phyloP scores from a whole-genome alignment of 2,113 vertebrate genomes.

The Nymphicus hollandicus region DNA sequence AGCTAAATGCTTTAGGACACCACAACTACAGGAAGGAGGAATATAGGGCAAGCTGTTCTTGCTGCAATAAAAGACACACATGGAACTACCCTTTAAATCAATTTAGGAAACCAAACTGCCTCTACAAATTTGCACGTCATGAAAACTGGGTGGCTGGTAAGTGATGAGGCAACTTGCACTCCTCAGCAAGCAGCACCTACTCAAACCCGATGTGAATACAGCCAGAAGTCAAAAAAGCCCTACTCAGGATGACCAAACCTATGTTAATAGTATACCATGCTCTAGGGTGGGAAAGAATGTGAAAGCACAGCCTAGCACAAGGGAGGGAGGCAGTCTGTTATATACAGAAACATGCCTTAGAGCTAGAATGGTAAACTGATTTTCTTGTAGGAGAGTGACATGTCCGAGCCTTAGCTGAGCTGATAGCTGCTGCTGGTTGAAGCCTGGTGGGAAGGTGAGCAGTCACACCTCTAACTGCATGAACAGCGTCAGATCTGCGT shows the following conservation, averaged over 20 bases:
- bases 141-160: not conserved
- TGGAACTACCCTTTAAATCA: not conserved
- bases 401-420: not conserved
- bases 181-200: not conserved
- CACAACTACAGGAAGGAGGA: not conserved
- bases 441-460: not conserved
- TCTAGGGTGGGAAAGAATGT: not conserved
- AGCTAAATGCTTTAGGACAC: not conserved
- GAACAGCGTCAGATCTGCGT: rapidly evolving
- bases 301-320: not conserved
- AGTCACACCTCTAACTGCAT: rapidly evolving
- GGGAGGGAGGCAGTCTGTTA: not conserved
- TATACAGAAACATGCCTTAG: not conserved
- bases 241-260: not conserved
- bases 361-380: not conserved
- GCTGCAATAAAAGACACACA: not conserved
- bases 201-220: not conserved
- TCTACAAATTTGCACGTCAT: not conserved
- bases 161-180: not conserved
- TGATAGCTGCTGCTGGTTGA: not conserved
- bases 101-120: not conserved
- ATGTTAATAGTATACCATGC: rapidly evolving
- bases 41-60: not conserved
- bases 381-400: not conserved
- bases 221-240: not conserved